Conservation (phyloP, 2,113 vertebrate species). For the Myanophis thanlyinensis region DNA sequence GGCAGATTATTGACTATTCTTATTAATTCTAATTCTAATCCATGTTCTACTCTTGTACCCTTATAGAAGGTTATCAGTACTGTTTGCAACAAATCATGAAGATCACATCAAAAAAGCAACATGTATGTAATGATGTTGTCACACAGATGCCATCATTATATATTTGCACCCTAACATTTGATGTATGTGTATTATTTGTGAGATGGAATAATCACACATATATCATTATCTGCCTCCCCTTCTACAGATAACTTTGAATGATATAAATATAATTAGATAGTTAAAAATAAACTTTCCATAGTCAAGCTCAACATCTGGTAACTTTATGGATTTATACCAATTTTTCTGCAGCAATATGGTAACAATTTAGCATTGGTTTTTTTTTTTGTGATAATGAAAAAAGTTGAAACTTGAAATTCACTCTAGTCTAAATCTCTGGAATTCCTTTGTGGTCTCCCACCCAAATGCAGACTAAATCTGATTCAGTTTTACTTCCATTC, state of each 20-base stretch:
- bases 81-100: not conserved
- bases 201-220: not conserved
- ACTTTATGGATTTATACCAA: not conserved
- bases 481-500: not conserved
- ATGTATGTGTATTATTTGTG: not conserved
- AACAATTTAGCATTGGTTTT: not conserved
- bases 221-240: not conserved
- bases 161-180: not conserved
- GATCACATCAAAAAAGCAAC: not conserved
- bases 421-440: not conserved
- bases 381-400: not conserved
- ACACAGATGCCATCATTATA: not conserved
- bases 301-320: not conserved
- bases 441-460: not conserved
- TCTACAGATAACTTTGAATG: not conserved
- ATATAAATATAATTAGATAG: not conserved
- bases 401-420: not conserved
- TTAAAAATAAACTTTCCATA: not conserved
- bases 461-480: not conserved
- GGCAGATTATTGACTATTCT: not conserved
- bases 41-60: not conserved
- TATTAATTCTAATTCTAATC: not conserved
- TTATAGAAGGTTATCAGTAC: not conserved
- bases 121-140: not conserved
- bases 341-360: not conserved